Evolutionary conservation across 1,140 invertebrate genomes (phyloP).

Genomic region (Leptinotarsa undecemlineata): DNA sequence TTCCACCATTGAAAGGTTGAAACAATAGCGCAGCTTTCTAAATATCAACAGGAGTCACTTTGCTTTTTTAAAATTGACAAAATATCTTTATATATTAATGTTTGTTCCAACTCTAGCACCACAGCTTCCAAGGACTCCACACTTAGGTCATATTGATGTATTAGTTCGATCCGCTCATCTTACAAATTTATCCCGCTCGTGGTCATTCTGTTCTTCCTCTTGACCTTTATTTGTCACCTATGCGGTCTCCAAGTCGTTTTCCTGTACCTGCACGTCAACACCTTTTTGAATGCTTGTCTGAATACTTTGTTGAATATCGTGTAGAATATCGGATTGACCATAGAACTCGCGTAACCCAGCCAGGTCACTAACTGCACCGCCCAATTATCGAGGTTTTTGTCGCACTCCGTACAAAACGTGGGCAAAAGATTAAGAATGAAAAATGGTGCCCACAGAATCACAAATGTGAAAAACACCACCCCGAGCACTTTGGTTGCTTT

Average conservation of each 20-base stretch:
- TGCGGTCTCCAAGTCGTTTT: conserved; percentile 61
- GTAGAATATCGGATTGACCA: conserved; percentile 94
- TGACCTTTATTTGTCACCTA: conserved; percentile 50
- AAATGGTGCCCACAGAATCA: conserved; percentile 91
- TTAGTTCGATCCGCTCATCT: background rate
- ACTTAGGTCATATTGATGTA: no score
- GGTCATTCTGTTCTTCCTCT: conserved; percentile 34
- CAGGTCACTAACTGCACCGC: conserved; percentile 86
- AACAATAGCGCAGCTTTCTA: no score
- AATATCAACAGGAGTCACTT: no score
- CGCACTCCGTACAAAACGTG: conserved; percentile 76
- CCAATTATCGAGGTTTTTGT: conserved; percentile 71
- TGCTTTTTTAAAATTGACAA: no score
- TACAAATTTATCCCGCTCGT: conserved; percentile 14
- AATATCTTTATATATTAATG: no score
- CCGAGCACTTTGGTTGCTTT: conserved; percentile 94
- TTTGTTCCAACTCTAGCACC: no score
- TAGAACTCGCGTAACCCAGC: conserved; percentile 90
- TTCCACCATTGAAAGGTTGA: no score
- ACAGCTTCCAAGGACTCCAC: no score
- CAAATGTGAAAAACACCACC: conserved; percentile 92
- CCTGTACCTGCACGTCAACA: conserved; percentile 77
- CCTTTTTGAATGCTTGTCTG: conserved; percentile 86
- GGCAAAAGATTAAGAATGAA: conserved; percentile 86
- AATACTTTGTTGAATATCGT: conserved; percentile 95